Percentiles rank a stretch among this genome's conserved stretches.
Conservation (phyloP, 2,113 vertebrate genomes). For the Prunella fulvescens region DNA sequence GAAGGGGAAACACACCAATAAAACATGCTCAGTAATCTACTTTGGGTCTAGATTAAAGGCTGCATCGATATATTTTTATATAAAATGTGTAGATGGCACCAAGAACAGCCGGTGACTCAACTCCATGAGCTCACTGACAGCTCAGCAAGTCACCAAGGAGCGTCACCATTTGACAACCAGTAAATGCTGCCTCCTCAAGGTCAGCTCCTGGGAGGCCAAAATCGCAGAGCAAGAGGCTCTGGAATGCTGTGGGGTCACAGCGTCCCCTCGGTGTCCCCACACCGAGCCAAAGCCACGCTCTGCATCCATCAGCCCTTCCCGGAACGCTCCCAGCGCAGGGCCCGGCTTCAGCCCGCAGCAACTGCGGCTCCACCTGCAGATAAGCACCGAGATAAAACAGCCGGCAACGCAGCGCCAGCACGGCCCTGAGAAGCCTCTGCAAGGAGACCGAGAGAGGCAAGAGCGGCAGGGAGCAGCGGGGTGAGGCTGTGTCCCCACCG, state of each 20-base stretch:
- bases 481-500: not conserved
- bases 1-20: not conserved
- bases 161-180: not conserved
- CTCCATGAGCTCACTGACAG: not conserved
- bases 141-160: not conserved
- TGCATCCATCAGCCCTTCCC: not conserved
- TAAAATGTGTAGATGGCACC: not conserved
- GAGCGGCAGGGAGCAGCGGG: not conserved
- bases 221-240: accelerated
- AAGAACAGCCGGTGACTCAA: not conserved
- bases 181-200: not conserved
- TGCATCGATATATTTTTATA: not conserved
- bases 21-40: not conserved
- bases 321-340: accelerated
- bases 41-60: not conserved
- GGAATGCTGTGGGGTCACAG: accelerated
- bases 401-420: not conserved
- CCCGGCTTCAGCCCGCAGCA: not conserved
- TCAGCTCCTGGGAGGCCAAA: not conserved
- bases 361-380: not conserved
- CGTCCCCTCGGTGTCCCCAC: not conserved
- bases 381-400: not conserved
- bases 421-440: not conserved
- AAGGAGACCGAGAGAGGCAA: not conserved
- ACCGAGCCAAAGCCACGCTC: not conserved